Evolutionary conservation across 2,113 vertebrate species (phyloP).

Genomic region (Capra hircus): DNA sequence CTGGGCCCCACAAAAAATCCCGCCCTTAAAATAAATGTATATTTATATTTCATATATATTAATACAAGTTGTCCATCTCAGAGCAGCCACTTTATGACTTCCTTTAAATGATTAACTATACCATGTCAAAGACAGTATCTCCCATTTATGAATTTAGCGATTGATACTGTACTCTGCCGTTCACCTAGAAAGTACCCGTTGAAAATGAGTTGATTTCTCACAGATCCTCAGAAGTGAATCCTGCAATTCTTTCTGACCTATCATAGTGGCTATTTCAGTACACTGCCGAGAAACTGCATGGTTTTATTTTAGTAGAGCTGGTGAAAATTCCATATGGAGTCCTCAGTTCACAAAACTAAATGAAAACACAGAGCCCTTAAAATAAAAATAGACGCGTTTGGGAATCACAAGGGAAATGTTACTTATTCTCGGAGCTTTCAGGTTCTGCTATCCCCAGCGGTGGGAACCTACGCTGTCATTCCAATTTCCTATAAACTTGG

Average conservation of each 20-base stretch:
- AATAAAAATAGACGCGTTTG: slow-evolving; percentile 67
- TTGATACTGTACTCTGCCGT: background rate
- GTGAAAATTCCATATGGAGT: slow-evolving; percentile 62
- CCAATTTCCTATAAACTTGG: slow-evolving; percentile 73
- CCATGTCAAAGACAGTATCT: background rate
- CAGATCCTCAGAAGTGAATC: background rate
- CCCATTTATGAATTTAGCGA: background rate
- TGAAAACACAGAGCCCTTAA: slow-evolving; percentile 68
- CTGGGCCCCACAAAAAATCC: background rate
- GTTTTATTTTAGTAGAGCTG: slow-evolving; percentile 35
- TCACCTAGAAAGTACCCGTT: background rate
- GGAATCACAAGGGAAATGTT: slow-evolving; percentile 62
- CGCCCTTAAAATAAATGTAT: background rate
- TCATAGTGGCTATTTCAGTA: background rate
- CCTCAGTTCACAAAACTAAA: slow-evolving; percentile 56
- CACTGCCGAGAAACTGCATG: background rate
- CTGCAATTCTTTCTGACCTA: background rate
- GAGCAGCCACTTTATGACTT: background rate
- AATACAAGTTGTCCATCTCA: background rate
- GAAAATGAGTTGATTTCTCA: background rate
- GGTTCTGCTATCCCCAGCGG: slow-evolving; percentile 45
- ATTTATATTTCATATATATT: background rate
- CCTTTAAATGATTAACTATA: background rate
- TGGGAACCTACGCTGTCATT: slow-evolving; percentile 67
- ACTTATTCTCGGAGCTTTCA: slow-evolving; percentile 46